phyloP scores from a whole-genome alignment of 2,113 vertebrate genomes.

The Phyllostomus discolor region DNA sequence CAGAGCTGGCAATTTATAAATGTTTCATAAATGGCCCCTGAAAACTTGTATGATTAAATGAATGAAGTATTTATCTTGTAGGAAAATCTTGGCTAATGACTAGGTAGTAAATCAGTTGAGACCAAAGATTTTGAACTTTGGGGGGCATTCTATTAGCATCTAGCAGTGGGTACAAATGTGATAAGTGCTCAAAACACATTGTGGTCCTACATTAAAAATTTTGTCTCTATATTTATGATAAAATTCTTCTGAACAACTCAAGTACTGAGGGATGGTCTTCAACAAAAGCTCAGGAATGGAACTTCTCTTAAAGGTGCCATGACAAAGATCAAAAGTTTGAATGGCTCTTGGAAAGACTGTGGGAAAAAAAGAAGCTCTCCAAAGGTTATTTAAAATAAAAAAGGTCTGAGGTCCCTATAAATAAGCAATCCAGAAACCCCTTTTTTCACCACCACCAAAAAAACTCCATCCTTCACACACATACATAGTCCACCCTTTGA shows the following conservation, averaged over 20 bases:
- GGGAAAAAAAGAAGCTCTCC: not conserved
- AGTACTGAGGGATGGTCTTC: not conserved
- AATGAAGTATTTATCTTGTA: not conserved
- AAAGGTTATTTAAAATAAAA: not conserved
- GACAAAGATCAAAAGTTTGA: not conserved
- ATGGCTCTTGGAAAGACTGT: not conserved
- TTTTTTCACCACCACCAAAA: not conserved
- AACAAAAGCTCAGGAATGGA: not conserved
- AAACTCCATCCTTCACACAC: not conserved
- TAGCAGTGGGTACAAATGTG: not conserved
- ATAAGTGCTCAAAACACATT: not conserved
- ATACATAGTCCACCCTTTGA: not conserved
- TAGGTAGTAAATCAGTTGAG: not conserved
- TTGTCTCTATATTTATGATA: not conserved
- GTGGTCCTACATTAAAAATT: not conserved
- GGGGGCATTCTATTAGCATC: not conserved
- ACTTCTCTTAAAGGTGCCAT: not conserved
- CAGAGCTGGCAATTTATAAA: not conserved
- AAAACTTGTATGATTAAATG: not conserved
- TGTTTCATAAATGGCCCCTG: constrained; percentile 2
- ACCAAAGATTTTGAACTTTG: not conserved
- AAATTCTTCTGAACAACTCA: not conserved
- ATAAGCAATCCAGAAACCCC: not conserved
- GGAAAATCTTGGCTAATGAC: not conserved
- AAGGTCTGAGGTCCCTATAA: not conserved